Base-by-base conservation (phyloP, 2,888 invertebrate species). In the Drosophila prostipennis region DNA sequence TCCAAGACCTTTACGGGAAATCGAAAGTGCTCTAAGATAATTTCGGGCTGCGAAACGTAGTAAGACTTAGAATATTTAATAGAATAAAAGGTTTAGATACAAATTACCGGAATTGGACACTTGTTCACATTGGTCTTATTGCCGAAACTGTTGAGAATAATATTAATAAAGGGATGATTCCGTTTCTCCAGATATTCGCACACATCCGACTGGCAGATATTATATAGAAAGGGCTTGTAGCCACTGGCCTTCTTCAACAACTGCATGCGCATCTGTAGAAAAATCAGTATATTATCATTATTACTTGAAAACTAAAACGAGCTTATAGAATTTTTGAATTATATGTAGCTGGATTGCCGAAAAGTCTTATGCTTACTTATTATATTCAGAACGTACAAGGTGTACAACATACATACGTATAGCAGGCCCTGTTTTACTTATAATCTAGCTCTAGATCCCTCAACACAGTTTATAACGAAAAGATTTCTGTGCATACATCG, bases 101-200 rank as follows among this genome's bases (percentile, higher is more conserved):
- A 6, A 45, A 69, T 69, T 36, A 87, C 89, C 8, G 70, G 74
- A 10, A 87, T 36, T 0, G 87, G 87, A 29, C 87, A 87, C 26
- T 77, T 79, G 42, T 75, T 72, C 1, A 79, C 26, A 43, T 77
- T 79, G n/a, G 78, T 65, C 11, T 65, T 54, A 55, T 77, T 87
- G 34, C 68, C 64, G 8, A 87, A 83, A 16, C 76, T 76, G 23
- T 77, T 78, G 23, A 87, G 68, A 1, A 87, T 74, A 3, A 87
- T 87, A 10, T 87, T 87, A 4, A 87, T 51, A 61, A 87, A 87
- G 0, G 87, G 89, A 79, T 87, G 88, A 57, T 87, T 89, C 11
- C 83, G 80, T 6, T 83, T 86, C 34, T 89, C 88, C 69, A 87
- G 58, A 71, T 88, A 89, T 26, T 81, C 81, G 52, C 87, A 87